These are phyloP conservation scores for Drosophila miranda DNA, from an alignment of 1,140 invertebrate species.

Conservation along the genomic window DNA sequence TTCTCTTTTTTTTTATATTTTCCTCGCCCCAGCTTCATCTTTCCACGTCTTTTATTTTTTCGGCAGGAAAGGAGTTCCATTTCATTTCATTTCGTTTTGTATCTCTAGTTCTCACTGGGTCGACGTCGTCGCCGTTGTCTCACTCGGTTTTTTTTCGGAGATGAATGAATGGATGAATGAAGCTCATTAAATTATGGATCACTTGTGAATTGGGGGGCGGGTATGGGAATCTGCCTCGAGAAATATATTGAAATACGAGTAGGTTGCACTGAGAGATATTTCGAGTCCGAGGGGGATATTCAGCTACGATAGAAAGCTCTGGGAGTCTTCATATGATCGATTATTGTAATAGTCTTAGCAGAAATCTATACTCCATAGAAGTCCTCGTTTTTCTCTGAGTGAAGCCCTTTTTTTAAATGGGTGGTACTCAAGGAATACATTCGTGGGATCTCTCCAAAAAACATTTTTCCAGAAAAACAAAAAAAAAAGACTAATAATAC, in stretches of 20 bases:
- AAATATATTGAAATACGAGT: conserved; percentile 67
- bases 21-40: conserved; percentile 22
- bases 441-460: too few species aligned
- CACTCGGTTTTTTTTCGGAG: background rate
- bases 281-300: too few species aligned
- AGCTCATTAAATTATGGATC: conserved; percentile 76
- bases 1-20: conserved; percentile 15
- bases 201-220: conserved; percentile 41
- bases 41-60: conserved; percentile 30
- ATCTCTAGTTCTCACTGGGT: conserved; percentile 50
- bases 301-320: too few species aligned
- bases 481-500: too few species aligned
- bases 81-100: conserved; percentile 7
- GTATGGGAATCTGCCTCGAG: conserved; percentile 49
- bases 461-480: too few species aligned
- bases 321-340: too few species aligned
- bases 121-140: background rate
- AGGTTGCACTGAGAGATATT: conserved; percentile 48
- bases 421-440: too few species aligned
- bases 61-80: conserved; percentile 48
- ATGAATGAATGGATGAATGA: conserved; percentile 72
- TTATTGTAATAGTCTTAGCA: too few species aligned
- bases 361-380: too few species aligned
- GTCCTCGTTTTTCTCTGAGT: too few species aligned
- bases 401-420: too few species aligned